Conservation (phyloP, 2,113 vertebrate genomes). For the Pseudonaja textilis region DNA sequence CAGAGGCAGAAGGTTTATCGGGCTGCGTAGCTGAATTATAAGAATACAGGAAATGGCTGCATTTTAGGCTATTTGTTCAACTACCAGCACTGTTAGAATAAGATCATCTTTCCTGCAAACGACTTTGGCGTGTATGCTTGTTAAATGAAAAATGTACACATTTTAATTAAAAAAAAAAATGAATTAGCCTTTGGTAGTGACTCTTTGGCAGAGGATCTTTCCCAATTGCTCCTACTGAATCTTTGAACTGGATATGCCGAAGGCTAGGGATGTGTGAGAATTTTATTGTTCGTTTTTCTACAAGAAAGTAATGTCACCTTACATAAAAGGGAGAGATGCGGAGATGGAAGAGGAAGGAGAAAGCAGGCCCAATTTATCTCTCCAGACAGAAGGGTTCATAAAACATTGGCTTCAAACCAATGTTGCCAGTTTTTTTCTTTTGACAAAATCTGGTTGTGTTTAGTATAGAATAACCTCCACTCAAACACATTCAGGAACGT, state of each 20-base stretch:
- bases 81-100: background rate
- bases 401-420: background rate
- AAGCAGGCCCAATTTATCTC: background rate
- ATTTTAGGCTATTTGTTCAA: background rate
- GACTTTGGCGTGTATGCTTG: background rate
- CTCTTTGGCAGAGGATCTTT: background rate
- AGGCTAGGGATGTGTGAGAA: background rate
- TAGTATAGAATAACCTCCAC: background rate
- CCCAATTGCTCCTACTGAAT: background rate
- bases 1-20: background rate
- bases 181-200: background rate
- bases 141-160: background rate
- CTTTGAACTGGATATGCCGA: background rate
- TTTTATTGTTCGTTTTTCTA: background rate
- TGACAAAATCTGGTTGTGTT: background rate
- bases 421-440: background rate
- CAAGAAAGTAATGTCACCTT: background rate
- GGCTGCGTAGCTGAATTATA: background rate
- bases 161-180: background rate
- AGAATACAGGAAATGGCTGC: background rate
- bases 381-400: background rate
- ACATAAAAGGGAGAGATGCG: background rate
- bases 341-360: background rate
- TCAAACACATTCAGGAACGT: background rate
- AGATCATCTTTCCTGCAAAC: background rate